Evolutionary conservation across 2,888 invertebrate species (phyloP), one percentile per base, ranked within the genome.

Genomic region (Platerodrilus igneus): DNA sequence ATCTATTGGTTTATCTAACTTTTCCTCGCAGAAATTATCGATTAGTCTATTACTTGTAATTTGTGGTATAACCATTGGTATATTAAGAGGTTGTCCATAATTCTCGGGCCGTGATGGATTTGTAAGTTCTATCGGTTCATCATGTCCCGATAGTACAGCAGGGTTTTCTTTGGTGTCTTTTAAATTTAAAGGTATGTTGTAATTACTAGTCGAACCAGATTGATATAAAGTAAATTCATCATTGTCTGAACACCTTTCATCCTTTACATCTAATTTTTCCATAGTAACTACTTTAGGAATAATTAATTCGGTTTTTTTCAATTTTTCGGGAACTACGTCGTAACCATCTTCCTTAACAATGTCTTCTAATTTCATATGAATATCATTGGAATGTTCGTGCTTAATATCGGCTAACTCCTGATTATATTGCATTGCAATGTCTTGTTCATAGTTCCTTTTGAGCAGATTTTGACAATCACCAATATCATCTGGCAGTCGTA

Each of bases 261-360:
- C 67, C 41, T 67, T 67, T 14, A 67, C 59, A 3, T 59, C 29
- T 3, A 75, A 73, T 48, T 72, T 70, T 36, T 70, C 71, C 70
- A 76, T 73, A 9, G 75, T 72, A 22, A 72, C 71, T 34, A 76
- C 72, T 65, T 77, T 77, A 17, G 78, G 78, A 57, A 78, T 77
- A 47, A 77, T 77, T 44, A 78, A 69, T 64, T 79, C 78, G 22
- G 78, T 76, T n/a, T n/a, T n/a, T 70, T 78, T 79, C 43, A 75
- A 68, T 59, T 66, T 66, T 29, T 67, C 67, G n/a, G 53, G 55
- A 3, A 48, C 35, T 15, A 61, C 59, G 16, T 53, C 55, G n/a
- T 48, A 32, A n/a, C 4, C 16, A 29, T 56, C 58, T 19, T 64
- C 61, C 36, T 60, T 61, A 1, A 53, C 59, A 22, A 60, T 45